A percentile compares a stretch with the other conserved stretches of the same genome.
These are phyloP conservation scores for Umimayanthus kanabou DNA, from an alignment of 92 coral and sea anemone genomes.

Conservation along the genomic window DNA sequence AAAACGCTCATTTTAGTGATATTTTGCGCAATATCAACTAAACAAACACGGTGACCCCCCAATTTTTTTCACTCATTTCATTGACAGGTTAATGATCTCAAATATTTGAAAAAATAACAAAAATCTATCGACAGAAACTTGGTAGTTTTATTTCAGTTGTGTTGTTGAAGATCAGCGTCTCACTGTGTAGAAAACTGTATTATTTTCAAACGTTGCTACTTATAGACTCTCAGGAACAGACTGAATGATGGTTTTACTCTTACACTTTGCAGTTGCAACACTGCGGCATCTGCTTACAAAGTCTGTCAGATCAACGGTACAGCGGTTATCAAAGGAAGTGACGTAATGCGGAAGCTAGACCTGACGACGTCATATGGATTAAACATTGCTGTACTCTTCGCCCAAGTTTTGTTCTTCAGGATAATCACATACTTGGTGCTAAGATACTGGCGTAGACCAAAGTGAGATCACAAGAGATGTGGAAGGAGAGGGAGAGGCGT, in stretches of 20 bases:
- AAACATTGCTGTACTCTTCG: constrained; percentile 63
- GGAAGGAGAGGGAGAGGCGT: background rate
- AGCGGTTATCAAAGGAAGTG: constrained; percentile 59
- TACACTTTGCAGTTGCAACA: constrained; percentile 48
- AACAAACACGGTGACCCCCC: no score
- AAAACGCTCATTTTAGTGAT: no score
- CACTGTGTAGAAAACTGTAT: no score
- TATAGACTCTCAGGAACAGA: background rate
- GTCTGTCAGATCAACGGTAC: constrained; percentile 74
- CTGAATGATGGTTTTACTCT: no score
- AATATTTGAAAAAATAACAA: no score
- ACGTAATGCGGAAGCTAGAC: constrained; percentile 63
- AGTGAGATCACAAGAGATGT: constrained; percentile 6
- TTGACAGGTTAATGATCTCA: no score
- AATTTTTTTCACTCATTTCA: no score
- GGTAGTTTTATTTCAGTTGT: no score
- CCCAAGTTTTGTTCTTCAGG: constrained; percentile 60
- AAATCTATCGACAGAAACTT: no score
- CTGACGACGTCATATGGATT: constrained; percentile 66
- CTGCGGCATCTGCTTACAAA: constrained; percentile 52
- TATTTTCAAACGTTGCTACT: no score
- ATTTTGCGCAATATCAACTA: no score
- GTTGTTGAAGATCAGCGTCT: no score
- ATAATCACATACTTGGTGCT: constrained; percentile 68
- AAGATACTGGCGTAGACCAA: constrained; percentile 78